phyloP scores from a whole-genome alignment of 53 echinoderm and acorn worm species.

The Patiria pectinifera region DNA sequence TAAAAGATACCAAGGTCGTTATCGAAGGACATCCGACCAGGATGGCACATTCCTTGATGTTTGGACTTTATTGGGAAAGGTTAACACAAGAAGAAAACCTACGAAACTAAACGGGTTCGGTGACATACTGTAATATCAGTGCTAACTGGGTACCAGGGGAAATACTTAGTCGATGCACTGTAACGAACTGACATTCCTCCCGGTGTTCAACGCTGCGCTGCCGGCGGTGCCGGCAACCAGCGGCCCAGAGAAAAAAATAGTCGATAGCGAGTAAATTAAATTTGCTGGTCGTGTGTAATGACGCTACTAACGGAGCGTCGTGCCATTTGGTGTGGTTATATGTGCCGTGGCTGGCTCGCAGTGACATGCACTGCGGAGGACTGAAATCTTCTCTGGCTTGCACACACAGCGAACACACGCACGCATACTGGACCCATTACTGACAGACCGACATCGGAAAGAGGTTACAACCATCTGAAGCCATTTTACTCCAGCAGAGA shows the following conservation, averaged over 20 bases:
- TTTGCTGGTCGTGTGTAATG: slow-evolving; percentile 63
- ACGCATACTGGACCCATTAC: not conserved
- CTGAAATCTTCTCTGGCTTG: not conserved
- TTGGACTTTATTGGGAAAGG: not conserved
- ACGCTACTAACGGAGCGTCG: slow-evolving; percentile 53
- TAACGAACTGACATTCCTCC: slow-evolving; percentile 26
- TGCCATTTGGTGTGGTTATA: slow-evolving; percentile 46
- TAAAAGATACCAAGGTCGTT: too few relatives aligned
- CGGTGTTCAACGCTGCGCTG: not conserved
- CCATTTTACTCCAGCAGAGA: slow-evolving; percentile 27
- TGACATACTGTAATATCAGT: slow-evolving; percentile 13
- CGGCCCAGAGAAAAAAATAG: slow-evolving; percentile 39
- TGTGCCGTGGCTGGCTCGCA: not conserved
- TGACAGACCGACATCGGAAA: slow-evolving; percentile 28
- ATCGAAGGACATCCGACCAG: too few relatives aligned
- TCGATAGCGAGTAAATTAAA: slow-evolving; percentile 67
- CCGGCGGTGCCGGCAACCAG: slow-evolving; percentile 35
- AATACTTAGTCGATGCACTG: slow-evolving; percentile 1
- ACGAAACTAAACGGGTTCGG: not conserved
- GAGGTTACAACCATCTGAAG: slow-evolving; percentile 9
- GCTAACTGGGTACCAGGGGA: not conserved
- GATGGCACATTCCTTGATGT: too few relatives aligned
- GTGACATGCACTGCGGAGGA: not conserved
- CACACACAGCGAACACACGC: not conserved
- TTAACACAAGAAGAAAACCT: not conserved